Base-by-base conservation (phyloP, 30 jellyfish, hydroid and myxozoan species). In the Chrysaora quinquecirrha region DNA sequence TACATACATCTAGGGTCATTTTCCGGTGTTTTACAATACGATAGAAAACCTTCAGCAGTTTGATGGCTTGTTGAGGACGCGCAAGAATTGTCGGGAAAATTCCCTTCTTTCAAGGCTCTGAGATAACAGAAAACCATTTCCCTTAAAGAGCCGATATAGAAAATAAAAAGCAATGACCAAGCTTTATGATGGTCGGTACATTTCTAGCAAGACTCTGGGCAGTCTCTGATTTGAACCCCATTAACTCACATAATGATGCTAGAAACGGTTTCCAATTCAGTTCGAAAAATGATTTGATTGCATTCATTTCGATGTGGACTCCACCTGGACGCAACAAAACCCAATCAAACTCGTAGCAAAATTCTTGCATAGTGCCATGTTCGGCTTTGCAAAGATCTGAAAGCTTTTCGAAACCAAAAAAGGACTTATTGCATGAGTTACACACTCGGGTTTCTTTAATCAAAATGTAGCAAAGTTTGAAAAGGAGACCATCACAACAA, bases 221-320 rank as follows among this genome's bases (percentile, higher is more conserved):
- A n/a, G n/a, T n/a, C n/a, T n/a, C n/a, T n/a, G n/a, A n/a, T n/a
- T n/a, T n/a, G n/a, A n/a, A n/a, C n/a, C n/a, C n/a, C n/a, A n/a
- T n/a, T n/a, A n/a, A n/a, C n/a, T 62, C 74, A 34, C 74, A 62
- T 34, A 62, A 62, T 62, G 30, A 14, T 62, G 20, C 22, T 32
- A 62, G 30, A 32, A 62, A 62, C 0, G 74, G 74, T 1, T 2
- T 62, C 74, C 74, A 62, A 62, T 62, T 62, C n/a, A n/a, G n/a
- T n/a, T n/a, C n/a, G n/a, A n/a, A n/a, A n/a, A n/a, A n/a, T n/a
- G n/a, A n/a, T n/a, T n/a, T n/a, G n/a, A n/a, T n/a, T n/a, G n/a
- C n/a, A n/a, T n/a, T n/a, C n/a, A n/a, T n/a, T n/a, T n/a, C n/a
- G n/a, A n/a, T n/a, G n/a, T n/a, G n/a, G n/a, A n/a, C n/a, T n/a